phyloP scores from a whole-genome alignment of 2,888 invertebrate species.

The Spilarctia lutea region DNA sequence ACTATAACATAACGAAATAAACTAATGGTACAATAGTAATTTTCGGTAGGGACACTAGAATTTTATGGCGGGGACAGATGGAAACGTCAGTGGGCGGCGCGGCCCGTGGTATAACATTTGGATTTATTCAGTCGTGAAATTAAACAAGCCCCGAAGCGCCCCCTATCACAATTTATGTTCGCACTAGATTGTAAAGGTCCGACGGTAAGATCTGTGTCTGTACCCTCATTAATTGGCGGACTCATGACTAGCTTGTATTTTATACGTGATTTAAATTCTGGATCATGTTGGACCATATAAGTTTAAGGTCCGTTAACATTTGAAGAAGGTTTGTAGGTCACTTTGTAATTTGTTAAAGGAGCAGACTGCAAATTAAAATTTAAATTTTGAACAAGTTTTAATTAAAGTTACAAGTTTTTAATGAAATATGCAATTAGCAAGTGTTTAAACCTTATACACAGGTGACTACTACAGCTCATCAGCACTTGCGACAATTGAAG shows the following conservation, averaged over 20 bases:
- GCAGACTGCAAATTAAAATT: neutral
- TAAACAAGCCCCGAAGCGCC: slow-evolving; percentile 81
- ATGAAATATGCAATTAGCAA: neutral
- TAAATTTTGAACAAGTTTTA: neutral
- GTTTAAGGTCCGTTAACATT: slow-evolving; percentile 13
- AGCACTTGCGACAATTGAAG: too few relatives aligned
- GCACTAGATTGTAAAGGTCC: slow-evolving; percentile 81
- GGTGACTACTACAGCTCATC: too few relatives aligned
- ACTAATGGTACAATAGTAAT: slow-evolving; percentile 42
- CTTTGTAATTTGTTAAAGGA: neutral
- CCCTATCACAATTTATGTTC: slow-evolving; percentile 84
- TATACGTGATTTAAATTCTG: slow-evolving; percentile 58
- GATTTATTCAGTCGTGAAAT: slow-evolving; percentile 86
- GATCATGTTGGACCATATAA: slow-evolving; percentile 38
- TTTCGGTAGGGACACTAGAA: slow-evolving; percentile 58
- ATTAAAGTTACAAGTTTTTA: neutral
- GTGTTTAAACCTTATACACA: too few relatives aligned
- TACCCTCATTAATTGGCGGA: slow-evolving; percentile 77
- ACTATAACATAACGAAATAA: slow-evolving; percentile 14
- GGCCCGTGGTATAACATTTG: slow-evolving; percentile 79
- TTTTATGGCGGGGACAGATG: slow-evolving; percentile 76
- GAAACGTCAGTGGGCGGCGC: slow-evolving; percentile 61
- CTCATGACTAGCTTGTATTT: slow-evolving; percentile 68
- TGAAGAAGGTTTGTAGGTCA: slow-evolving; percentile 28
- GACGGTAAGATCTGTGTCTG: slow-evolving; percentile 66